These are phyloP conservation scores for Agrotis puta DNA, from an alignment of 2,888 invertebrate species.

Conservation along the genomic window DNA sequence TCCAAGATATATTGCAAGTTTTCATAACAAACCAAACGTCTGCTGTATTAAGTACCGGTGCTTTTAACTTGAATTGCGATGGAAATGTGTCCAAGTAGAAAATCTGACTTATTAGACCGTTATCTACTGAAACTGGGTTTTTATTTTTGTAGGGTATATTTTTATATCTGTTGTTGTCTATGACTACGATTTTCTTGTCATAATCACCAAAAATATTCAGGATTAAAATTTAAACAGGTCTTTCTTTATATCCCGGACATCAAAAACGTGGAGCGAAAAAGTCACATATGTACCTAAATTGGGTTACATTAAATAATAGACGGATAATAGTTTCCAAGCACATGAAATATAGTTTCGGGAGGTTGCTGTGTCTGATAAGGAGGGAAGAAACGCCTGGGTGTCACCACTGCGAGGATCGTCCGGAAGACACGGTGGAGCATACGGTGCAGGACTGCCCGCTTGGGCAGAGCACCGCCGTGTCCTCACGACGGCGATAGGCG, in stretches of 20 bases:
- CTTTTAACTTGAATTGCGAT: conserved; percentile 2
- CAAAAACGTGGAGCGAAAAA: neutral
- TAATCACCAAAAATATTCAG: neutral
- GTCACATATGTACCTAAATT: neutral
- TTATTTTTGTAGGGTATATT: no score
- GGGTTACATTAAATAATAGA: neutral
- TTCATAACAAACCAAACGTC: conserved; percentile 44
- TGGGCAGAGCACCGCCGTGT: no score
- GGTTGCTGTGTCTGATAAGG: no score
- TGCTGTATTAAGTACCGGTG: conserved; percentile 4
- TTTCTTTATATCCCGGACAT: neutral
- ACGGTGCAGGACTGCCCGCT: no score
- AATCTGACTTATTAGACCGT: no score
- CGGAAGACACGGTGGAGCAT: no score
- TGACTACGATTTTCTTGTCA: neutral
- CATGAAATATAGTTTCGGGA: no score
- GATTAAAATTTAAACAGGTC: neutral
- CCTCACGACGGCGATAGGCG: no score
- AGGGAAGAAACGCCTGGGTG: no score
- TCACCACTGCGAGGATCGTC: no score
- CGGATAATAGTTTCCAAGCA: neutral
- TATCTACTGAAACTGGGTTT: no score
- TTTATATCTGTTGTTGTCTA: neutral
- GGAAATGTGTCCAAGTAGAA: no score
- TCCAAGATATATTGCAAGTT: conserved; percentile 47